These are phyloP conservation scores for Sminthopsis crassicaudata DNA, from an alignment of 2,113 vertebrate genomes.

Conservation along the genomic window DNA sequence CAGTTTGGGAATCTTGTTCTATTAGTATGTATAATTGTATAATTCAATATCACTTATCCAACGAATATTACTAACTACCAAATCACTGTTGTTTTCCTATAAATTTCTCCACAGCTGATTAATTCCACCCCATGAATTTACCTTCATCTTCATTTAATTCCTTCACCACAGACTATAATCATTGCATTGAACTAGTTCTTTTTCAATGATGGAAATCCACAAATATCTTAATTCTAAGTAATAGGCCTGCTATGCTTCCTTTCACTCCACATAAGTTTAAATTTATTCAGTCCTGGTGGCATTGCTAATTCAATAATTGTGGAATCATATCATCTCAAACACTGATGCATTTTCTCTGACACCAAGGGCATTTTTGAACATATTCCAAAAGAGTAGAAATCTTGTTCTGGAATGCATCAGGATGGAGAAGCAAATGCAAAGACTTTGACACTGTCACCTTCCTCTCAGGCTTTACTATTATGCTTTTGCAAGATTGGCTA, in stretches of 20 bases:
- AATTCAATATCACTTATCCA: neutral
- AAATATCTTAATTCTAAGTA: neutral
- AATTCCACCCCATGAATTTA: neutral
- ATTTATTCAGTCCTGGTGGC: neutral
- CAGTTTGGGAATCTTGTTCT: neutral
- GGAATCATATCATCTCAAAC: neutral
- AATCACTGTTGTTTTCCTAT: neutral
- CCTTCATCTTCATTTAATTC: neutral
- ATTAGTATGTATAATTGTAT: neutral
- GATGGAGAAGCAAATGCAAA: neutral
- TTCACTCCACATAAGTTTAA: neutral
- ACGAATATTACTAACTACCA: neutral
- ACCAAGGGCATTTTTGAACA: neutral
- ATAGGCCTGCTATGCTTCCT: neutral
- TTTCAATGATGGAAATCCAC: neutral
- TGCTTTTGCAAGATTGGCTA: neutral
- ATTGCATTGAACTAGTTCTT: neutral
- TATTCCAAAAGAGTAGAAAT: neutral
- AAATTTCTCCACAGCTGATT: neutral
- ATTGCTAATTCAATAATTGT: neutral
- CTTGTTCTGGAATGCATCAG: neutral
- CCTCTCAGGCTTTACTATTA: neutral
- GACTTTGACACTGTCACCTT: neutral
- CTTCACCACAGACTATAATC: neutral
- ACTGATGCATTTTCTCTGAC: neutral